These are phyloP conservation scores for Pherbina coryleti DNA, from an alignment of 2,888 invertebrate species.

Conservation along the genomic window DNA sequence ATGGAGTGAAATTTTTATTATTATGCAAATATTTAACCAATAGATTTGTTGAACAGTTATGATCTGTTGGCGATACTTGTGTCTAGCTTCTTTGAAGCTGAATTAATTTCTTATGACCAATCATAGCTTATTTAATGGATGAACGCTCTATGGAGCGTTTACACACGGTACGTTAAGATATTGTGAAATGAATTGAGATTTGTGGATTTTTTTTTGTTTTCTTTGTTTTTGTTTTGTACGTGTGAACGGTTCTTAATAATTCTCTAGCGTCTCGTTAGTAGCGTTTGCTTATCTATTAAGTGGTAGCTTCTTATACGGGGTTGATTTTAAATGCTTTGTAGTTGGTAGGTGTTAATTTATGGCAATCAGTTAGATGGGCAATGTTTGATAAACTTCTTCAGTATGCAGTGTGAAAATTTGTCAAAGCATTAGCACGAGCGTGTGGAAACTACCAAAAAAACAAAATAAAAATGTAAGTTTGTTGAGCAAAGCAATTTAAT, in stretches of 20 bases:
- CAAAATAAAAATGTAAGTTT: neutral
- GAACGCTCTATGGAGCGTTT: neutral
- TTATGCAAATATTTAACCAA: conserved; percentile 14
- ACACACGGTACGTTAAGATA: neutral
- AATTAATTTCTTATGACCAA: neutral
- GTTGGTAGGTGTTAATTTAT: conserved; percentile 9
- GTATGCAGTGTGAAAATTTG: neutral
- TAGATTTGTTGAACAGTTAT: neutral
- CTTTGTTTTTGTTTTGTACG: neutral
- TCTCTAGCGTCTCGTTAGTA: neutral
- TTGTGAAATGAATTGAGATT: neutral
- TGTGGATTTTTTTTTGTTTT: neutral
- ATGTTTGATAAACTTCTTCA: neutral
- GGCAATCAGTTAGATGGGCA: neutral
- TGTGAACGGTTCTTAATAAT: neutral
- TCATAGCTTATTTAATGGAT: neutral
- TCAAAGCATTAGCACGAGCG: neutral
- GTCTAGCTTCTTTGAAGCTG: neutral
- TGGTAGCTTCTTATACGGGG: neutral
- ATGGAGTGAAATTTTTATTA: neutral
- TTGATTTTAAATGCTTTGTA: neutral
- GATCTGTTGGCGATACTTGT: neutral
- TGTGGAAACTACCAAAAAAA: neutral
- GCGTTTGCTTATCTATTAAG: neutral
- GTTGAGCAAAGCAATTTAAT: neutral